Base-by-base conservation (phyloP, 2,113 vertebrate species). In the Haemorhous mexicanus region DNA sequence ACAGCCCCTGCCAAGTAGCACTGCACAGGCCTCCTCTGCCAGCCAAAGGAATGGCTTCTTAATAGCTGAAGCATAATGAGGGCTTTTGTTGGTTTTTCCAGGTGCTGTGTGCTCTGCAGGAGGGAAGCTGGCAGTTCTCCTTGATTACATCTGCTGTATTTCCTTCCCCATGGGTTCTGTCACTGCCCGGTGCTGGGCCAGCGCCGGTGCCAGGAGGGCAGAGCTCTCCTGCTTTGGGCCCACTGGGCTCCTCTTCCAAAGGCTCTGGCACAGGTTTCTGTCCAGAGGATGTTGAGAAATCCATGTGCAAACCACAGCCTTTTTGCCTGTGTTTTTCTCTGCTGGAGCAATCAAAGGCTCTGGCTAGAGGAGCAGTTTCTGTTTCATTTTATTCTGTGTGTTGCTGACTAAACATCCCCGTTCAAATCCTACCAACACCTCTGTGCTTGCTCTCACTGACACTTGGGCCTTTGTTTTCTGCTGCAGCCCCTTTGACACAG, bases 401-500 rank as follows among this genome's bases (percentile, higher is more conserved):
- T 3, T 59, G 11, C 61, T 88, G 81, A 22, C 13, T 50, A 8
- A 67, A 52, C 3, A 5, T 47, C 33, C 77, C 30, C 26, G n/a
- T n/a, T 92, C 53, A 50, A 37, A n/a, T 39, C 58, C 73, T 12
- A 9, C 13, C 33, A 32, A 26, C 20, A 1, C 13, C 63, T 61
- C 70, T 43, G 53, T 76, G 52, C 79, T 46, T 86, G 62, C 59
- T 44, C 21, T 16, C 23, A 4, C 28, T 61, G 82, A 89, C 87
- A 14, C 27, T 33, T 12, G 9, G 50, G 43, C 39, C 37, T 75
- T 70, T 94, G 33, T 80, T 89, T 89, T 84, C 33, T 88, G 80
- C 66, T 86, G 27, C 91, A 99, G 99, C 93, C 99, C 99, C 1
- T 99, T 99, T 58, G 98, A 99, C 82, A 97, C 98, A 5, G 95